These are phyloP conservation scores for Drosophila pseudoananassae DNA, from an alignment of 1,140 invertebrate species.

Conservation along the genomic window DNA sequence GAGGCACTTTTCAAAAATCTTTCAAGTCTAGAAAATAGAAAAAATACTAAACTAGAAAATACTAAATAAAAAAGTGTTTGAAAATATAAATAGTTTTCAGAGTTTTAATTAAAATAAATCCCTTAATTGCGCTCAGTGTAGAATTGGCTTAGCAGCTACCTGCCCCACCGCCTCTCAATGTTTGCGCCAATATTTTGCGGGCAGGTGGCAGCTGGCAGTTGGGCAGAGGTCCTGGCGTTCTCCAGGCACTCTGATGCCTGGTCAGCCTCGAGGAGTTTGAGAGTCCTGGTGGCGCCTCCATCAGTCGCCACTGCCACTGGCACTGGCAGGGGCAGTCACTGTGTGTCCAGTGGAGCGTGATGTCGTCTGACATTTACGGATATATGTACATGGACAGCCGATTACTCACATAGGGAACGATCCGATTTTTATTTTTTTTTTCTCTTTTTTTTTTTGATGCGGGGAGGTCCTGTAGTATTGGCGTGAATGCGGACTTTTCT, in stretches of 20 bases:
- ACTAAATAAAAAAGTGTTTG: too few relatives aligned
- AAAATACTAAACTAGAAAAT: too few relatives aligned
- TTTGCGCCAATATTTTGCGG: constrained; percentile 78
- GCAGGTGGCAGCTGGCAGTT: constrained; percentile 15
- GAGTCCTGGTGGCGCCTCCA: constrained; percentile 49
- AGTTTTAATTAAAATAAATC: neutral
- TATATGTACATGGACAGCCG: constrained; percentile 58
- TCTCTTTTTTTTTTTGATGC: too few relatives aligned
- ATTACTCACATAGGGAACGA: constrained; percentile 42
- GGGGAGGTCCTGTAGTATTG: neutral
- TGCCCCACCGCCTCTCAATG: constrained; percentile 36
- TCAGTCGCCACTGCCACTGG: constrained; percentile 34
- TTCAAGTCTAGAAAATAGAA: too few relatives aligned
- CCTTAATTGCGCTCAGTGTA: constrained; percentile 7
- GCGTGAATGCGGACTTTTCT: constrained; percentile 62
- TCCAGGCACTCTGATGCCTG: neutral
- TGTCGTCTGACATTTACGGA: constrained; percentile 83
- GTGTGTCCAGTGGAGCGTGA: constrained; percentile 78
- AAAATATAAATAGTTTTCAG: too few relatives aligned
- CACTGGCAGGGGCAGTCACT: constrained; percentile 26
- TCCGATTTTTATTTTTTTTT: neutral
- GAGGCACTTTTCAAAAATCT: constrained; percentile 16
- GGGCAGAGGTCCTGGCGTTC: neutral
- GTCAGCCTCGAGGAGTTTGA: neutral
- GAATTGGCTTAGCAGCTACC: neutral